These are phyloP conservation scores for Chloropsis hardwickii DNA, from an alignment of 2,113 vertebrate species.

Conservation along the genomic window DNA sequence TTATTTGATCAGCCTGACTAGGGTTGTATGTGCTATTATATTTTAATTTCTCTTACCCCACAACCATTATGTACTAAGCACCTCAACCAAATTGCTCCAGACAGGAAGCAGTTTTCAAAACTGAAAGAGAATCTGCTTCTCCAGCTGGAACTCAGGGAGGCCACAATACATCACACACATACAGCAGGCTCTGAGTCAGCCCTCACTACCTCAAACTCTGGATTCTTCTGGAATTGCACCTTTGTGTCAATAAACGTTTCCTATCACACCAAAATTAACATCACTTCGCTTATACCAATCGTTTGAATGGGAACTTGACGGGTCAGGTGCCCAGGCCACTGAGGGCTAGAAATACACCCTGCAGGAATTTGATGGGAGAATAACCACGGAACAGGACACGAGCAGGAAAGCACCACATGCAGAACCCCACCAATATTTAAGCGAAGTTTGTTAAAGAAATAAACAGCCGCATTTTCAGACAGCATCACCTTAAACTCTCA, in stretches of 20 bases:
- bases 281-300: fast-evolving
- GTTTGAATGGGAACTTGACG: neutral
- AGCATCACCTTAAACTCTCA: neutral
- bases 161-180: neutral
- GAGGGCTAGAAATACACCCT: neutral
- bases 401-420: neutral
- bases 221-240: neutral
- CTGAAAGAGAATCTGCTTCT: conserved; percentile 23
- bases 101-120: conserved; percentile 1
- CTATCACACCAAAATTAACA: neutral
- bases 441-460: neutral
- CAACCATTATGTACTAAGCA: neutral
- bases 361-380: neutral
- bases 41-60: neutral
- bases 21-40: neutral
- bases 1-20: neutral
- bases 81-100: neutral
- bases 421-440: neutral
- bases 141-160: neutral
- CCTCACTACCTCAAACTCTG: neutral
- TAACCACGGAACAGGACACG: neutral
- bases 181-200: neutral
- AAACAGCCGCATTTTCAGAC: neutral
- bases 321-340: neutral
- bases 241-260: neutral